Evolutionary conservation across 2,113 vertebrate species (phyloP).

Genomic region (Pogonocichla stellata): DNA sequence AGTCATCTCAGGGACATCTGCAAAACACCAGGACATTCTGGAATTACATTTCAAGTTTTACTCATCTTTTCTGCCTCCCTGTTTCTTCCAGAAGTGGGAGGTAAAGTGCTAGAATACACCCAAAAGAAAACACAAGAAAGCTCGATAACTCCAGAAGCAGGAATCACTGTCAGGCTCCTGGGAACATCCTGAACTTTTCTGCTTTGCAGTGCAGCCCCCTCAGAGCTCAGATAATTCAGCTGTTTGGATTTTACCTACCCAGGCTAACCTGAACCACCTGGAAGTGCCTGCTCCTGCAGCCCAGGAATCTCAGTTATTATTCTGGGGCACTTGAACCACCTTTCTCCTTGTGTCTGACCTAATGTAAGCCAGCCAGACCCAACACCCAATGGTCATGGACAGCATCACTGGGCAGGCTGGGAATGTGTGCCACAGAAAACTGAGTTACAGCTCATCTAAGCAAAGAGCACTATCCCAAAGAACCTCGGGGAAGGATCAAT

Average conservation of each 20-base stretch:
- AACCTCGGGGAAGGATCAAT: not conserved
- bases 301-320: not conserved
- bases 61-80: not conserved
- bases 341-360: not conserved
- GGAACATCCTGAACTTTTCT: not conserved
- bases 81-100: not conserved
- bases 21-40: not conserved
- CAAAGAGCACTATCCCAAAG: not conserved
- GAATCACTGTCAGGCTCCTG: not conserved
- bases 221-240: not conserved
- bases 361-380: not conserved
- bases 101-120: not conserved
- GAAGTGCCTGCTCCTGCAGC: not conserved
- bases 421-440: not conserved
- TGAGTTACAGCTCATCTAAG: not conserved
- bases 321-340: not conserved
- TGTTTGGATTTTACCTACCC: not conserved
- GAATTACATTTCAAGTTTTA: not conserved
- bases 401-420: not conserved
- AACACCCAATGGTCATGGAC: fast-evolving
- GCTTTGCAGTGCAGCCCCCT: not conserved
- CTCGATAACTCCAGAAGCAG: not conserved
- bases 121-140: not conserved
- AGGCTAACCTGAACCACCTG: not conserved
- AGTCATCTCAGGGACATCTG: not conserved